Percentiles rank a stretch among this genome's conserved stretches.
phyloP scores from a whole-genome alignment of 2,797 vertebrate genomes.

The Coracias cyanogaster region DNA sequence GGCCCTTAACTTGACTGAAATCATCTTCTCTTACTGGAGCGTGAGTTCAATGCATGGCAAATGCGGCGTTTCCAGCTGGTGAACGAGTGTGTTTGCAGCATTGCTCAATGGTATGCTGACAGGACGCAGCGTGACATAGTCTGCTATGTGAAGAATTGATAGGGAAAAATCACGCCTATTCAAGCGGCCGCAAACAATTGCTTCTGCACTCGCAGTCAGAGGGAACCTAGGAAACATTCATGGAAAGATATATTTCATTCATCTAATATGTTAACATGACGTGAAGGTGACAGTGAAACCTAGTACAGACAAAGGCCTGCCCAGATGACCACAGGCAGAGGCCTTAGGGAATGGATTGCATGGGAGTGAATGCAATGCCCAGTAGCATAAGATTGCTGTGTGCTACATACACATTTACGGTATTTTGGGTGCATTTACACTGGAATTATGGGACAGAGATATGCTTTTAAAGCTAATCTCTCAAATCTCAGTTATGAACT shows the following conservation, averaged over 20 bases:
- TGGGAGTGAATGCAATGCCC: rapidly evolving
- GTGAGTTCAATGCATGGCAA: background rate
- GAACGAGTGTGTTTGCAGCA: background rate
- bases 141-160: background rate
- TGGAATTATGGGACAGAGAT: background rate
- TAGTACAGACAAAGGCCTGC: background rate
- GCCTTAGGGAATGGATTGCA: background rate
- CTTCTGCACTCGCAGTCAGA: background rate
- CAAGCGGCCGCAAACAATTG: background rate
- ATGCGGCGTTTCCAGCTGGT: background rate
- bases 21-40: background rate
- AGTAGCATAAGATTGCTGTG: background rate
- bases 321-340: background rate
- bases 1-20: background rate
- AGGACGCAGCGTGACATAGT: background rate
- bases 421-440: background rate
- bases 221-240: background rate
- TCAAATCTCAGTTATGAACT: background rate
- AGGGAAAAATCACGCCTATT: background rate
- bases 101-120: background rate
- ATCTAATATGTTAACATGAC: background rate
- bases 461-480: background rate
- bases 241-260: background rate
- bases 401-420: background rate
- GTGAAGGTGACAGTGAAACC: background rate